Base-by-base conservation (phyloP, 2,888 invertebrate genomes). In the Thera obeliscata region DNA sequence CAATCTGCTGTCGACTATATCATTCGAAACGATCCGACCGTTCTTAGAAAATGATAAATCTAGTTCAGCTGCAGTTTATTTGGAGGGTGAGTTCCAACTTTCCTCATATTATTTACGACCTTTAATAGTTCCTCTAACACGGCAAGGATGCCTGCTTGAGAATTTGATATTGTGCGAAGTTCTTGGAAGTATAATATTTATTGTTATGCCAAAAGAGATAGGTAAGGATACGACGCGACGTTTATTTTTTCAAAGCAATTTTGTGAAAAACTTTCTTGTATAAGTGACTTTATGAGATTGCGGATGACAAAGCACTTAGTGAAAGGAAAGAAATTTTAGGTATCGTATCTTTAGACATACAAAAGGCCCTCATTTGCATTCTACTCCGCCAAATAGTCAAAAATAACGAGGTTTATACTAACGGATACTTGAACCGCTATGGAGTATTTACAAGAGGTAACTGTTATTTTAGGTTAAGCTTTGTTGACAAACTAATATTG, bases 31-130 rank as follows among this genome's bases (percentile, higher is more conserved):
- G 76, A 94, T 96, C 77, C 94, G 96, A 77, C 96, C 97, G 50
- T 95, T 97, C 82, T 94, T 96, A 78, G 95, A 95, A 80, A 96
- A 96, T 86, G 95, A 97, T 83, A 96, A 96, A 91, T 96, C 96
- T 82, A 90, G 93, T 73, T 95, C 96, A 71, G 95, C 96, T 81
- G 95, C 96, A 88, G 95, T 97, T 84, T 95, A 96, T 86, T 91
- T 97, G 80, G 96, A 96, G 88, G 96, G 97, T 97, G 87, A 96
- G 96, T 95, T 71, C 48, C 68, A 75, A 78, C 72, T 79, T 76
- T 77, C 73, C 66, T 79, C 50, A 59, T 67, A 67, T 71, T 81
- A 79, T 78, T 76, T 78, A 80, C 73, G 70, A 35, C 69, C 70
- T 73, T 22, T 76, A 77, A 76, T 78, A 78, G 56, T 56, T 46